Evolutionary conservation across 2,888 invertebrate species (phyloP), one percentile per base, ranked within the genome.

Genomic region (Ellobium chinense): DNA sequence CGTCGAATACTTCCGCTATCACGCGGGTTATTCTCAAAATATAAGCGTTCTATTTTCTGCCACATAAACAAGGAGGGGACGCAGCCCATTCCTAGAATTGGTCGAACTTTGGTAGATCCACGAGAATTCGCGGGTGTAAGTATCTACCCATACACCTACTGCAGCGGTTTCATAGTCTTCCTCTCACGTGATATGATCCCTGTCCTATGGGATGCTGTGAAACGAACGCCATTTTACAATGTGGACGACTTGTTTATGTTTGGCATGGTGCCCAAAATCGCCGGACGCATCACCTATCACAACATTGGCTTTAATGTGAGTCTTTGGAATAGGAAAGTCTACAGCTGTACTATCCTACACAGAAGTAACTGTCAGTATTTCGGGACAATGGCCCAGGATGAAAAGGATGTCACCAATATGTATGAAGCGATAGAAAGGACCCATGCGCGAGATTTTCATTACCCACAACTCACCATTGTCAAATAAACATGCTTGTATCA

Each of bases 201-300:
- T 29, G 21, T 29, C 21, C 12, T 73, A 31, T 31, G 18, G 36
- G 12, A 56, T 18, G 54, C 73, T 21, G 60, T 34, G 7, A 39
- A 56, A n/a, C 2, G 27, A 60, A 58, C 31, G 24, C 73, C 73
- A 27, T 58, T 73, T 29, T 73, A 73, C 54, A 73, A 73, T 34
- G 73, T 73, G 2, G 73, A 73, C 24, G 73, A 73, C 58, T 5
- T 73, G 18, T 73, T 73, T 24, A 73, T 73, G 73, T 73, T 73
- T 58, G 73, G 73, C n/a, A 60, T 73, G 73, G 34, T 73, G 12
- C 58, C 73, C 7, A 73, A 73, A 31, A 18, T 58, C 24, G 56
- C 36, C n/a, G 73, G 73, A 12, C 18, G 31, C 21, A 58, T 73
- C 2, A 73, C 73, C n/a, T 73, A 73, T 39, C 73, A 73, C 36